These are phyloP conservation scores for Calidris pugnax DNA, from an alignment of 2,113 vertebrate species.

Conservation along the genomic window DNA sequence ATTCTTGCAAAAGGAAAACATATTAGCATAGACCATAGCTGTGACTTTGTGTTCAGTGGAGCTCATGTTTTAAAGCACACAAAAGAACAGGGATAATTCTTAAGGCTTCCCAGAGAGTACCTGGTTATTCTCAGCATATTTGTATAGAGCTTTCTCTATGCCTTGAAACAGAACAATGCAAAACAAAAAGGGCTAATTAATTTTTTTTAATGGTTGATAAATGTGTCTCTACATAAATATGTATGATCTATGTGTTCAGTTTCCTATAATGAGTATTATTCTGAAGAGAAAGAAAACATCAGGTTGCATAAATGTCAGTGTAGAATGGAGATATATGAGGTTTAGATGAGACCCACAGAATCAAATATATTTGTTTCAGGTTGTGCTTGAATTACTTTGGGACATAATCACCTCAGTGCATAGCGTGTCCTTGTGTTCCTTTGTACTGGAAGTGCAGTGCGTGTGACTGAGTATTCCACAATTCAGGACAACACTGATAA, in stretches of 20 bases:
- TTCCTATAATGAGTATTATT: not conserved
- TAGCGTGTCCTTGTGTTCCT: not conserved
- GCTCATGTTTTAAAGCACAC: not conserved
- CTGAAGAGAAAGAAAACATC: conserved; percentile 17
- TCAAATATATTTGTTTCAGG: not conserved
- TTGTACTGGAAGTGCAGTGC: not conserved
- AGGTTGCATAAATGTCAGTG: not conserved
- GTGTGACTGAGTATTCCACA: not conserved
- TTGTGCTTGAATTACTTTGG: not conserved
- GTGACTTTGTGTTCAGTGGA: not conserved
- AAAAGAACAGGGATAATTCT: not conserved
- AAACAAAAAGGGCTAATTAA: not conserved
- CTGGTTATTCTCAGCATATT: not conserved
- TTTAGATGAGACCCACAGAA: not conserved
- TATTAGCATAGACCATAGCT: not conserved
- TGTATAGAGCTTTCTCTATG: not conserved
- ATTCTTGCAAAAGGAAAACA: not conserved
- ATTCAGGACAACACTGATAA: not conserved
- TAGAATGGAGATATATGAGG: not conserved
- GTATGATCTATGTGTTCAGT: not conserved
- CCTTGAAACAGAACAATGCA: not conserved
- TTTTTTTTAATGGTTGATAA: not conserved
- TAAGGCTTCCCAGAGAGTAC: not conserved
- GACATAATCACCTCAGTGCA: not conserved
- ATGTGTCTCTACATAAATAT: not conserved